phyloP scores from a whole-genome alignment of 2,888 invertebrate genomes.

The Agrochola lychnidis region DNA sequence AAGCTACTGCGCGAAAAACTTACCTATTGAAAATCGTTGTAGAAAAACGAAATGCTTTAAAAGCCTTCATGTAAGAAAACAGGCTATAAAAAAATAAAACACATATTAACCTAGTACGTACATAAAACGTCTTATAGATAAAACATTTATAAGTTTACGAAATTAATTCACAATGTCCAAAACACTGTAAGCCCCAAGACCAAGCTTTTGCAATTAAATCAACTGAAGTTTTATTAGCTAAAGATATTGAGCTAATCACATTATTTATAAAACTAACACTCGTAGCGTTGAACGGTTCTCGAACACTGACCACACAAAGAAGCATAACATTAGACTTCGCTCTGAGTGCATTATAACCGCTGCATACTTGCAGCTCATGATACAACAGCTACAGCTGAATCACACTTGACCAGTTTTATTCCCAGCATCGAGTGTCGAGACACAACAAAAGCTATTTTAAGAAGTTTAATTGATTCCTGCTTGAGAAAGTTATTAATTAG shows the following conservation, averaged over 20 bases:
- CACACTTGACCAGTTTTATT: conserved; percentile 16
- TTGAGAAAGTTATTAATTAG: not conserved
- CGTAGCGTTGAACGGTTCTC: conserved; percentile 6
- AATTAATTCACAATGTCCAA: not conserved
- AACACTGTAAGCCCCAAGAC: not conserved
- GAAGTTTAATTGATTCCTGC: not conserved
- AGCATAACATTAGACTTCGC: not conserved
- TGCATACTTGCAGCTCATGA: not conserved
- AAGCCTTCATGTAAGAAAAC: not conserved
- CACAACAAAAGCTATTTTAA: conserved; percentile 26
- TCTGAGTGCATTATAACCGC: not conserved
- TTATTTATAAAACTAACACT: conserved; percentile 2
- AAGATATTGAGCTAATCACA: not conserved
- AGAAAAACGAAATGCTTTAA: not conserved
- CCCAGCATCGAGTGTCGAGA: conserved; percentile 18
- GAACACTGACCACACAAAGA: not conserved
- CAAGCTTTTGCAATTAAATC: not conserved
- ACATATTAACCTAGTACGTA: not conserved
- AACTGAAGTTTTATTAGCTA: not conserved
- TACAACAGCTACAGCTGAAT: not conserved
- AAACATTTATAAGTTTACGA: not conserved
- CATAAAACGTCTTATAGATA: not conserved
- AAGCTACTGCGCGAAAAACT: not conserved
- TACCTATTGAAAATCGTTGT: not conserved
- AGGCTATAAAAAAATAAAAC: not conserved